Evolutionary conservation across 35 echinoderm and acorn worm genomes (phyloP).

Genomic region (Amphiura filiformis): DNA sequence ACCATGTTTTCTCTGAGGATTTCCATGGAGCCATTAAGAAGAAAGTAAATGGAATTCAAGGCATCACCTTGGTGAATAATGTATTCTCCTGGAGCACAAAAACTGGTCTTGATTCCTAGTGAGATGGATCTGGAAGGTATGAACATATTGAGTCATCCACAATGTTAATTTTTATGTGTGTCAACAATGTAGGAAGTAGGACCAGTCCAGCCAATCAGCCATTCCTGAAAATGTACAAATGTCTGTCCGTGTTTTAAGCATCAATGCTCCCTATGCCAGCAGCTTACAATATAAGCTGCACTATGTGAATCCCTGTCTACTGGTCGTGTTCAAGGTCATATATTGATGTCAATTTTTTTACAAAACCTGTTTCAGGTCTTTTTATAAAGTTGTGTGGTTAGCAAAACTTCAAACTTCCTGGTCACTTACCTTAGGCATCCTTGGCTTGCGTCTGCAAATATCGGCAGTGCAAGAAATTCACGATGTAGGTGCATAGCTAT

Average conservation of each 20-base stretch:
- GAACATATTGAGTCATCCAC: background rate
- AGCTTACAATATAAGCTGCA: too few relatives aligned
- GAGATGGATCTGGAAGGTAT: slow-evolving; percentile 71
- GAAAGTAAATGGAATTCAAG: slow-evolving; percentile 82
- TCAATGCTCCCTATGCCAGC: too few relatives aligned
- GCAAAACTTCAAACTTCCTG: too few relatives aligned
- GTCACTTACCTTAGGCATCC: too few relatives aligned
- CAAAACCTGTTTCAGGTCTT: too few relatives aligned
- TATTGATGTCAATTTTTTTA: too few relatives aligned
- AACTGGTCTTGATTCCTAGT: slow-evolving; percentile 89
- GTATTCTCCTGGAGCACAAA: slow-evolving; percentile 97
- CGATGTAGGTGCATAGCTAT: slow-evolving; percentile 97
- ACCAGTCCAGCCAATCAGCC: background rate
- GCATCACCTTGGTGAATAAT: slow-evolving; percentile 94
- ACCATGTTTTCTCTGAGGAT: slow-evolving; percentile 90
- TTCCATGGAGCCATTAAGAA: slow-evolving; percentile 98
- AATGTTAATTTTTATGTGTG: background rate
- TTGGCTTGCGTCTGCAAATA: slow-evolving; percentile 95
- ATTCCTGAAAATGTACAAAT: too few relatives aligned
- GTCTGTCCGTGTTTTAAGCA: too few relatives aligned
- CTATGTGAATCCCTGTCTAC: too few relatives aligned
- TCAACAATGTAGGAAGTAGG: background rate
- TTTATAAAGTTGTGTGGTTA: too few relatives aligned
- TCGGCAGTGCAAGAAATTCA: slow-evolving; percentile 89
- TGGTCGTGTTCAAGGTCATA: too few relatives aligned